A percentile compares a stretch with the other conserved stretches of the same genome.
These are phyloP conservation scores for Biston stratarius DNA, from an alignment of 2,888 invertebrate genomes.

Conservation along the genomic window DNA sequence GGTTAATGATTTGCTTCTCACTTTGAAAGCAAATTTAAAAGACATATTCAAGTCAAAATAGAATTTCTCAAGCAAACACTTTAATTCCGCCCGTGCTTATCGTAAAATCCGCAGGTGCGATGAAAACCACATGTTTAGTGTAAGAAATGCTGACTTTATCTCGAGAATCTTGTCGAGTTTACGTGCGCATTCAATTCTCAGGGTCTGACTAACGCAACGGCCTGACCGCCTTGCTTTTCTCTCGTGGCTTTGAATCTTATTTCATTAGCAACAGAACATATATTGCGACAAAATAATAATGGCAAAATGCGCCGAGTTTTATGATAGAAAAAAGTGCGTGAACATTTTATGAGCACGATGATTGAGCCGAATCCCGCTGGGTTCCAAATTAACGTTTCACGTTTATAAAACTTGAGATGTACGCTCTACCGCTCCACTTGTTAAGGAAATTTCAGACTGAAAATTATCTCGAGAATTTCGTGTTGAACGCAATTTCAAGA, in stretches of 20 bases:
- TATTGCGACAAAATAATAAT: conserved; percentile 13
- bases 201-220: conserved; percentile 33
- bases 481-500: conserved; percentile 9
- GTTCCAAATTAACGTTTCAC: conserved; percentile 58
- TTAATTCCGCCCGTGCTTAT: background rate
- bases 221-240: conserved; percentile 1
- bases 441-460: conserved; percentile 37
- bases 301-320: conserved; percentile 40
- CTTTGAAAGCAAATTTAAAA: no score
- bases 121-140: conserved; percentile 18
- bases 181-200: conserved; percentile 56
- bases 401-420: conserved; percentile 35
- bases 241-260: conserved; percentile 37
- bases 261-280: conserved; percentile 25
- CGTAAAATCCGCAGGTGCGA: conserved; percentile 2
- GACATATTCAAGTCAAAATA: no score
- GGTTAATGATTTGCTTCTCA: no score
- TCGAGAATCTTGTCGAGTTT: conserved; percentile 53
- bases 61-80: no score
- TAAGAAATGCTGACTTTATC: conserved; percentile 48
- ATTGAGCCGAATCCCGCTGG: conserved; percentile 59
- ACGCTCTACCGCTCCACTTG: conserved; percentile 33
- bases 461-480: conserved; percentile 22
- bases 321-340: conserved; percentile 50
- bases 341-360: conserved; percentile 55